These are phyloP conservation scores for Pandion haliaetus DNA, from an alignment of 2,113 vertebrate genomes.

Conservation along the genomic window DNA sequence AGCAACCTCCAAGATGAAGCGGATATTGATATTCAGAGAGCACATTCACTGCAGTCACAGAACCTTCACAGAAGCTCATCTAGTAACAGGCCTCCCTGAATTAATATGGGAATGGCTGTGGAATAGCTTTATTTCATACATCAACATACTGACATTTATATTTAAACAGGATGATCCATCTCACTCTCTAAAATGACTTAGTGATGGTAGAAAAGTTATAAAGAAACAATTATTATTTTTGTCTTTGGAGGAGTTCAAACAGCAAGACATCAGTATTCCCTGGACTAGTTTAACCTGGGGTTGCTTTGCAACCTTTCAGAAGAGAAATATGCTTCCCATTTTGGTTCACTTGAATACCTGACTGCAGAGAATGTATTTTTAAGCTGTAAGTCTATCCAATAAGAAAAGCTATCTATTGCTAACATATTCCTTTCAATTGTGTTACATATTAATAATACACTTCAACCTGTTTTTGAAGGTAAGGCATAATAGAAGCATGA, in stretches of 20 bases:
- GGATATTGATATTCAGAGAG: conserved; percentile 14
- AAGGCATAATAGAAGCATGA: neutral
- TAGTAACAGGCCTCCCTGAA: neutral
- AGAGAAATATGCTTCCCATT: neutral
- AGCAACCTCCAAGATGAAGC: neutral
- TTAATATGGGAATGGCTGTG: neutral
- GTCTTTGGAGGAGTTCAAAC: neutral
- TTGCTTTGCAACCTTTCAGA: neutral
- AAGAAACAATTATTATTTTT: neutral
- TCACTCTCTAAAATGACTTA: neutral
- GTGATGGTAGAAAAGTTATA: neutral
- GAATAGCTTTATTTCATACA: neutral
- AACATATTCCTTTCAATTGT: neutral
- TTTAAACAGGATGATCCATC: neutral
- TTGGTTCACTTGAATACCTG: neutral
- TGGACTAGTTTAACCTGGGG: neutral
- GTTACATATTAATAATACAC: neutral
- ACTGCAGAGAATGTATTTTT: neutral
- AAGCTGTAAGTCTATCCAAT: neutral
- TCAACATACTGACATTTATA: neutral
- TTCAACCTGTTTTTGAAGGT: neutral
- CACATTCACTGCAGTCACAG: neutral
- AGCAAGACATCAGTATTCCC: neutral
- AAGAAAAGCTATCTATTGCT: neutral
- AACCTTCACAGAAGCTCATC: neutral